Conservation (phyloP, 2,797 vertebrate species). For the Botia almorhae region DNA sequence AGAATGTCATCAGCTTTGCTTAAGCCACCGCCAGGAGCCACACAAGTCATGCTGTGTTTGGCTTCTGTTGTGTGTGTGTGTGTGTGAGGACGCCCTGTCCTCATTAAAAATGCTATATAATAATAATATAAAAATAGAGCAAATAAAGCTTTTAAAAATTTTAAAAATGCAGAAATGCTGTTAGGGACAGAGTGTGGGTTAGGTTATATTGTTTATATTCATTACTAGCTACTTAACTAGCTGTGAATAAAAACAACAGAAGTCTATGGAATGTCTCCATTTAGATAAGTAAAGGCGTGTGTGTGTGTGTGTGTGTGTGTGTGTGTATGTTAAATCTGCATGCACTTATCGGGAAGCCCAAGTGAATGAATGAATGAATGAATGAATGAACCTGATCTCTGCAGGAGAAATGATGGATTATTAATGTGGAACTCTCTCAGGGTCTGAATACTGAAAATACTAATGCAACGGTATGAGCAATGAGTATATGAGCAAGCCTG, state of each 20-base stretch:
- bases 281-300: no score
- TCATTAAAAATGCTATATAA: no score
- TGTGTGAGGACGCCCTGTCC: neutral
- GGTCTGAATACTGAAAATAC: constrained; percentile 41
- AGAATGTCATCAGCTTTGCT: constrained; percentile 41
- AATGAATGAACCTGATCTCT: constrained; percentile 29
- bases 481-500: constrained; percentile 19
- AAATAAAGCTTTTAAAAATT: no score
- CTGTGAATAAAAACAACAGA: no score
- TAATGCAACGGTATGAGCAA: constrained; percentile 23
- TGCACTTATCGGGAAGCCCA: constrained; percentile 42
- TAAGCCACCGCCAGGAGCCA: constrained; percentile 19
- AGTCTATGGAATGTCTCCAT: no score
- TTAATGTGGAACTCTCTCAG: constrained; percentile 31
- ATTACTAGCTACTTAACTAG: no score
- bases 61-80: constrained; percentile 9
- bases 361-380: neutral
- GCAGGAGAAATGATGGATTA: constrained; percentile 30
- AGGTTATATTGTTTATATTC: no score
- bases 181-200: no score
- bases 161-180: no score
- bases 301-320: constrained; percentile 28
- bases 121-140: no score
- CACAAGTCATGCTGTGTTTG: constrained; percentile 23
- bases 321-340: neutral